Base-by-base conservation (phyloP, 37 sponge, comb jelly and placozoan genomes). In the Axinella damicornis region DNA sequence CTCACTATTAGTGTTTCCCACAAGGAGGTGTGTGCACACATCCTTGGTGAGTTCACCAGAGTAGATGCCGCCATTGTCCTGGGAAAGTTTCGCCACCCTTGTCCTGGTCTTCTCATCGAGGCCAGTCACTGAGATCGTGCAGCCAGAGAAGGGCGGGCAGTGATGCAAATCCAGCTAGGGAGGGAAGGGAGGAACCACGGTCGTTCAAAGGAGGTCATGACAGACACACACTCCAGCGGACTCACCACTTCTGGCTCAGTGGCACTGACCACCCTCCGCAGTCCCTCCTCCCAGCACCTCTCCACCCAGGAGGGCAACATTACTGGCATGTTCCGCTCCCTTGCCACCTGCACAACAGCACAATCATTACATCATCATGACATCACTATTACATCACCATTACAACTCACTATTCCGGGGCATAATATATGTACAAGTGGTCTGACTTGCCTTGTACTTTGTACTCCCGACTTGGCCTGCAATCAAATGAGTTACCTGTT, bases 381-480 rank as follows among this genome's bases (percentile, higher is more conserved):
- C 57, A 15, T 56, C 15, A 56, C 18, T 56, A 18, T 56, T 56
- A 22, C 25, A 11, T 64, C 28, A 30, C 21, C n/a, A n/a, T n/a
- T n/a, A n/a, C n/a, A n/a, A n/a, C n/a, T n/a, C n/a, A n/a, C n/a
- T n/a, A n/a, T n/a, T n/a, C n/a, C n/a, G n/a, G n/a, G n/a, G n/a
- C n/a, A n/a, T n/a, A n/a, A n/a, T n/a, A n/a, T 64, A 28, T 24
- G 21, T 21, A 64, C 25, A 19, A 67, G 9, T 31, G 28, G 68
- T 67, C 19, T 14, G 19, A 9, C 68, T 62, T 54, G 83, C 95
- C 24, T 89, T 78, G 76, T 96, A 96, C 68, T 96, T 96, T 24
- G 85, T 87, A 20, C 90, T 95, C 21, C 91, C 86, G 20, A 96
- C 96, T 65, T 90, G 89, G 28, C 96, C 96, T 58, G 92, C 95